Evolutionary conservation across 2,888 invertebrate species (phyloP).

Genomic region (Eilema caniola): DNA sequence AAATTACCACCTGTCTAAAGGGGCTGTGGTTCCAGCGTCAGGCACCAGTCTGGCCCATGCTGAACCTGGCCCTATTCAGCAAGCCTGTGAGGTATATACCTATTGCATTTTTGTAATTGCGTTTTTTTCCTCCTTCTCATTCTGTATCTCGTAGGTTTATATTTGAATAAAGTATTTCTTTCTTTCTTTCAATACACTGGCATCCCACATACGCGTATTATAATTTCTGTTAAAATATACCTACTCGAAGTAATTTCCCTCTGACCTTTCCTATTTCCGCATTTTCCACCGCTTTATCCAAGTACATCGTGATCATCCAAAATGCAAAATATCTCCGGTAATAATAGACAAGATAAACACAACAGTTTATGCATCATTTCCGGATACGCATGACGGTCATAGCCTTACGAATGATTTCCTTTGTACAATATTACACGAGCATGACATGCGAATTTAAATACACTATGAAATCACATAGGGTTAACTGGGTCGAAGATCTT

Average conservation of each 20-base stretch:
- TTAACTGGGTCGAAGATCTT: not conserved
- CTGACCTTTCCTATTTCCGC: conserved; percentile 19
- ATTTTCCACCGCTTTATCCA: conserved; percentile 28
- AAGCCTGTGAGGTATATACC: no score
- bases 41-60: no score
- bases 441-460: not conserved
- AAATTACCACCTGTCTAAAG: no score
- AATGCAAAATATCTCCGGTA: conserved; percentile 42
- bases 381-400: conserved; percentile 32
- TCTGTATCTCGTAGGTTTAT: no score
- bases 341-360: conserved; percentile 48
- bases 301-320: conserved; percentile 37
- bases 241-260: conserved; percentile 11
- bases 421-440: conserved; percentile 18
- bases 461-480: not conserved
- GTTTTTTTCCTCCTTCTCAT: no score
- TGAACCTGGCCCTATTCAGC: no score
- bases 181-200: no score
- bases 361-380: conserved; percentile 40
- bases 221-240: no score
- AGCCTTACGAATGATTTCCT: conserved; percentile 41
- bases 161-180: no score
- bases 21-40: no score
- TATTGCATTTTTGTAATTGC: no score
- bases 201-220: no score